Evolutionary conservation across 2,888 invertebrate species (phyloP).

Genomic region (Scrobipalpa atriplicella): DNA sequence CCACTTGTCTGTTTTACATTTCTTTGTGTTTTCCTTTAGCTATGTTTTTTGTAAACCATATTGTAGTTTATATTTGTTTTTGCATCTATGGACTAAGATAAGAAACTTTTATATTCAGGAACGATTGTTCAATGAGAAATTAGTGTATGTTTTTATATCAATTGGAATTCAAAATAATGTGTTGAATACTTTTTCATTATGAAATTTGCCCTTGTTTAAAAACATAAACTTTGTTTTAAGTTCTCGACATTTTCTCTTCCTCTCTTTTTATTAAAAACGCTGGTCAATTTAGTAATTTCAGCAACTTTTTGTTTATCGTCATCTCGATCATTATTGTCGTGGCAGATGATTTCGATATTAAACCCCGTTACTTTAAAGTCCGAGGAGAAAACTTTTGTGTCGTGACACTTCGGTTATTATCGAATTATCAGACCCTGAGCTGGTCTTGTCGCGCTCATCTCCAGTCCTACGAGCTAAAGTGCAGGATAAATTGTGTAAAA

Average conservation of each 20-base stretch:
- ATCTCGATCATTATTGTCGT: constrained; percentile 14
- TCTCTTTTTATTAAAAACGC: constrained; percentile 5
- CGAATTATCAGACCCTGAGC: constrained; percentile 30
- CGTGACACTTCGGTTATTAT: constrained; percentile 35
- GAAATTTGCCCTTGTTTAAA: background rate
- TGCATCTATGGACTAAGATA: background rate
- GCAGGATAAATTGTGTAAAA: constrained; percentile 15
- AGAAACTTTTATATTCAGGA: background rate
- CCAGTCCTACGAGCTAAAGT: constrained; percentile 5
- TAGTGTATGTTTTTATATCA: no score
- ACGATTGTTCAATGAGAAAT: background rate
- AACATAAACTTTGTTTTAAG: background rate
- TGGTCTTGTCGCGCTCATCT: constrained; percentile 23
- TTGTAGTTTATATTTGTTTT: background rate
- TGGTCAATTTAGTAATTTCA: constrained; percentile 17
- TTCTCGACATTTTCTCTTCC: background rate
- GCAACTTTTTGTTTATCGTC: constrained; percentile 8
- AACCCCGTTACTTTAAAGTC: constrained; percentile 20
- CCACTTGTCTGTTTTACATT: constrained; percentile 54
- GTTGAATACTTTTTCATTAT: no score
- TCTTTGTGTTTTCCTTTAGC: constrained; percentile 46
- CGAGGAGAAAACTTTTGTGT: constrained; percentile 29
- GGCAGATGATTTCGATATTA: constrained; percentile 16
- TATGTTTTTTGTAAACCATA: constrained; percentile 21
- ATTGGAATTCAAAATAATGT: no score